Conservation (phyloP, 64 coral and sea anemone genomes). For the Astreopora myriophthalma region DNA sequence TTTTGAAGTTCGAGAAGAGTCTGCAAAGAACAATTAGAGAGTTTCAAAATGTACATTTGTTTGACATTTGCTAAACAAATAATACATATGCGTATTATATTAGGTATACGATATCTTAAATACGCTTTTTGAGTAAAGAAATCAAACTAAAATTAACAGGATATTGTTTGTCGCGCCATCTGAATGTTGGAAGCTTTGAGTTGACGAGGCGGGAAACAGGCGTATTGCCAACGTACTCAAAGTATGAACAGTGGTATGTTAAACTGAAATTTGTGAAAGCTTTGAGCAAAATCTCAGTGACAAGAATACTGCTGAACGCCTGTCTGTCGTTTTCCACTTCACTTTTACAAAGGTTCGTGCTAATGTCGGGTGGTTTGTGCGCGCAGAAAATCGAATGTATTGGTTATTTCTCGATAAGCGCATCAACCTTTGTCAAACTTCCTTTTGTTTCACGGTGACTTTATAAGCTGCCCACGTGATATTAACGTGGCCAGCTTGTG, state of each 20-base stretch:
- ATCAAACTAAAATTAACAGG: neutral
- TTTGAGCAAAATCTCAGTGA: neutral
- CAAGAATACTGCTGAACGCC: neutral
- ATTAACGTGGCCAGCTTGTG: neutral
- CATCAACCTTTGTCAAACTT: neutral
- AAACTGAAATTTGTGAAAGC: no score
- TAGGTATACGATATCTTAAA: neutral
- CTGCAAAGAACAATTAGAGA: neutral
- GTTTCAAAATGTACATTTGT: slow-evolving; percentile 1
- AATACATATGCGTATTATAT: neutral
- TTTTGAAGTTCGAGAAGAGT: neutral
- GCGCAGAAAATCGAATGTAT: neutral
- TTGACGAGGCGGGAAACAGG: neutral
- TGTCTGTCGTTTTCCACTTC: no score
- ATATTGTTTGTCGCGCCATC: neutral
- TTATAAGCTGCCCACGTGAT: neutral
- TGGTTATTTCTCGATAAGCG: neutral
- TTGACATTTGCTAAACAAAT: neutral
- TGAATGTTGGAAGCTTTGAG: neutral
- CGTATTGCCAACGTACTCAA: neutral
- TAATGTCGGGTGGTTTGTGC: neutral
- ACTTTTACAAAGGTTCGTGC: neutral
- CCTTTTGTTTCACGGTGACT: neutral
- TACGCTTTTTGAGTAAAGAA: neutral
- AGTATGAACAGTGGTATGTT: no score